These are phyloP conservation scores for Heliothis virescens DNA, from an alignment of 1,140 invertebrate species.

Conservation along the genomic window DNA sequence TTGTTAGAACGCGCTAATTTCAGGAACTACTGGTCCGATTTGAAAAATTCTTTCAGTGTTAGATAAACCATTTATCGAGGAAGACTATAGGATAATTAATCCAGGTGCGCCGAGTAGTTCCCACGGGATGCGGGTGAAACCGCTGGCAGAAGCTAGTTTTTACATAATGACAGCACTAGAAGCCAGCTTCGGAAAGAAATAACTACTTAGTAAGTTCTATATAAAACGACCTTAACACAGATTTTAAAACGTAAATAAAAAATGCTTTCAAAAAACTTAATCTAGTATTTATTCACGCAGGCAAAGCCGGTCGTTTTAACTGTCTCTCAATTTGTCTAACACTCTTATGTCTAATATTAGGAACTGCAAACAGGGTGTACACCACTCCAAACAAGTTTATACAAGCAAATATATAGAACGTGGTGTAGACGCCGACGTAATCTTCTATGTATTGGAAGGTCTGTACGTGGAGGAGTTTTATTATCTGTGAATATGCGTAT, in stretches of 20 bases:
- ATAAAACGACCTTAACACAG: too few relatives aligned
- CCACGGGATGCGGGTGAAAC: too few relatives aligned
- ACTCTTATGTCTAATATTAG: constrained; percentile 68
- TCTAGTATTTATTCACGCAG: constrained; percentile 35
- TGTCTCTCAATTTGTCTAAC: constrained; percentile 73
- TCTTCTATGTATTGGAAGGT: constrained; percentile 71
- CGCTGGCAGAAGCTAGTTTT: too few relatives aligned
- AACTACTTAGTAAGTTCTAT: too few relatives aligned
- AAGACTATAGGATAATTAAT: too few relatives aligned
- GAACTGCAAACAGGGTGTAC: constrained; percentile 67
- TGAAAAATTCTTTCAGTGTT: too few relatives aligned
- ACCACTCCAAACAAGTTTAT: constrained; percentile 73
- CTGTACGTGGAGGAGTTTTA: constrained; percentile 69
- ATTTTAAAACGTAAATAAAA: neutral
- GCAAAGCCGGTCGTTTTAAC: constrained; percentile 69
- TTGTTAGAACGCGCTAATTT: too few relatives aligned
- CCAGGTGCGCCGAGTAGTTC: too few relatives aligned
- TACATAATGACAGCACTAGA: too few relatives aligned
- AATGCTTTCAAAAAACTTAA: neutral
- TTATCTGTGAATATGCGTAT: constrained; percentile 66
- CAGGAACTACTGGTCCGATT: too few relatives aligned
- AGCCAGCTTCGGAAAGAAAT: too few relatives aligned
- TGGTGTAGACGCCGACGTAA: constrained; percentile 69
- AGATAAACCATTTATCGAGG: too few relatives aligned
- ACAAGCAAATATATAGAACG: constrained; percentile 73